Base-by-base conservation (phyloP, 2,888 invertebrate genomes). In the Pachycephus smyrnensis region DNA sequence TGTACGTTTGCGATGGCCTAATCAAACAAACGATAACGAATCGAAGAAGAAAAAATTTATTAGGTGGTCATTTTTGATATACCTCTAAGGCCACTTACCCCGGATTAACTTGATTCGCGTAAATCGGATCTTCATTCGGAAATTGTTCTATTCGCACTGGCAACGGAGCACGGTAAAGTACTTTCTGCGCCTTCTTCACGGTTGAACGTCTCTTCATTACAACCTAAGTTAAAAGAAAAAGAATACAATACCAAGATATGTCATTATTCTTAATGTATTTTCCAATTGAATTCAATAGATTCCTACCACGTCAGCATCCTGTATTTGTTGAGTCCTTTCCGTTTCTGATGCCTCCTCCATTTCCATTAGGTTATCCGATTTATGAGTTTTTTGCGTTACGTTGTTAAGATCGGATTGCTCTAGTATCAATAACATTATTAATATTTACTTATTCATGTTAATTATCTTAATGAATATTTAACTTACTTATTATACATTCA, bases 401-500 rank as follows among this genome's bases (percentile, higher is more conserved):
- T 55, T 55, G 23, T 2, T 23, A 9, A 55, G 55, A 55, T 55
- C 55, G 2, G 55, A 55, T 55, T 23, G 55, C 15, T 55, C 55
- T 55, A 9, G 23, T 23, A 55, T 55, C 9, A 9, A 55, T 23
- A 73, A 33, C 6, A 30, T 33, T 33, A 4, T 4, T 3, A 36
- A 3, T 30, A 36, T 15, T 12, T 31, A 68, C 12, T 35, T 75
- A 36, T 4, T 31, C 33, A 9, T 23, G 30, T 33, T 12, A 55
- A 32, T 55, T 31, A 75, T 33, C 23, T 31, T 12, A 12, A 71
- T 23, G 55, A 55, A 55, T 55, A 83, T 55, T 55, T 0, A 75
- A 88, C 91, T 90, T 90, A 93, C 93, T 90, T 55, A 92, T 83
- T 82, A 93, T 90, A 73, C 89, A 90, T 86, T 93, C 93, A 79